Conservation (phyloP, 2,113 vertebrate genomes). For the Seriola quinqueradiata region DNA sequence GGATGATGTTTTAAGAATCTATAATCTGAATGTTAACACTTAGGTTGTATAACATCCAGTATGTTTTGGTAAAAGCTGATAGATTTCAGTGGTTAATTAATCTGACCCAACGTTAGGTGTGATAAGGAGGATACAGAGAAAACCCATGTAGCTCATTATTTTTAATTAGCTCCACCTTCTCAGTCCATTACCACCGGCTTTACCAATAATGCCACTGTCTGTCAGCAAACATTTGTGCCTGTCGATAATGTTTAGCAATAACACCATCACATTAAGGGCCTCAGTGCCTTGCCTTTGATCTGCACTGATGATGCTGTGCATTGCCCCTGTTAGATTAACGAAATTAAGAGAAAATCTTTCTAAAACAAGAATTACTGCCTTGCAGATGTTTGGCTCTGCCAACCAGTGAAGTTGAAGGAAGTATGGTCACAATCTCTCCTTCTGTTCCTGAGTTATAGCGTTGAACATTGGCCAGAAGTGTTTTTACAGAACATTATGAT, state of each 20-base stretch:
- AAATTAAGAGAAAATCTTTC: neutral
- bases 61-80: neutral
- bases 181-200: neutral
- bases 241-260: slow-evolving; percentile 3
- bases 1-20: no score
- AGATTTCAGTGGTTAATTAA: neutral
- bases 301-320: neutral
- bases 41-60: neutral
- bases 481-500: no score
- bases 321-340: neutral
- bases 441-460: no score
- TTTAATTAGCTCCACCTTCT: neutral
- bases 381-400: no score
- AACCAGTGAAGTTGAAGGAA: no score
- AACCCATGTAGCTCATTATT: slow-evolving; percentile 9
- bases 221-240: slow-evolving; percentile 4
- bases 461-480: no score
- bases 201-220: neutral
- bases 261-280: neutral
- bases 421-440: no score
- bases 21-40: neutral
- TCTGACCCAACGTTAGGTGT: neutral
- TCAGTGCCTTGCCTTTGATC: neutral
- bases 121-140: neutral
- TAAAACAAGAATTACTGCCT: no score